Evolutionary conservation across 2,888 invertebrate genomes (phyloP), one percentile per base, ranked within the genome.

Genomic region (Augochlorella aurata): DNA sequence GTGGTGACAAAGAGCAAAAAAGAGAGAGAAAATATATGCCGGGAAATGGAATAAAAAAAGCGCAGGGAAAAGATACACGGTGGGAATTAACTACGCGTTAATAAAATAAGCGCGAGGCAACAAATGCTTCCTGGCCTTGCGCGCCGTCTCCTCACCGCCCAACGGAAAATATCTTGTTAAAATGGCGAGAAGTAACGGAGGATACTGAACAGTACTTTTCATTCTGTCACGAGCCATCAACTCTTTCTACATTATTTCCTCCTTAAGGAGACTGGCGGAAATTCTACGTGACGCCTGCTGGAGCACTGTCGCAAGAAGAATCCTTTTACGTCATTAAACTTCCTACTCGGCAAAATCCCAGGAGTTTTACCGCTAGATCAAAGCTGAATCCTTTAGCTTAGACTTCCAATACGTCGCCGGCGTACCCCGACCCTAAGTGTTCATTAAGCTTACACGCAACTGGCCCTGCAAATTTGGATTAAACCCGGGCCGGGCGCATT

Each of bases 101-200:
- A 90, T 91, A 91, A 90, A 91, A 90, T 90, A 90, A 91, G 88
- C 88, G 89, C 77, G 79, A 66, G 74, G 74, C 81, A 84, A 81
- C 81, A 77, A 84, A 84, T 76, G 83, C 61, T 81, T 79, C 54
- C 71, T 58, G 72, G 44, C 68, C 45, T 21, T 21, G 21, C 54
- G n/a, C 21, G 9, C 65, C 69, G 24, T 71, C 61, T 73, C 45
- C 29, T 45, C 24, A 45, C 67, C 24, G 45, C 14, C 44, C 67
- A 65, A 24, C 67, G 49, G 70, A 10, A 49, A 52, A 61, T 77
- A 69, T 77, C 70, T 72, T 68, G 74, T 61, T 71, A 77, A 75
- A 52, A 44, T 10, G 12, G 12, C 1, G 45, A 66, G 29, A 78
- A 21, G 76, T 74, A 74, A 77, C 77, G 78, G 76, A 54, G 66